Conservation (phyloP, 2,888 invertebrate species). For the Troglohyphantes excavatus region DNA sequence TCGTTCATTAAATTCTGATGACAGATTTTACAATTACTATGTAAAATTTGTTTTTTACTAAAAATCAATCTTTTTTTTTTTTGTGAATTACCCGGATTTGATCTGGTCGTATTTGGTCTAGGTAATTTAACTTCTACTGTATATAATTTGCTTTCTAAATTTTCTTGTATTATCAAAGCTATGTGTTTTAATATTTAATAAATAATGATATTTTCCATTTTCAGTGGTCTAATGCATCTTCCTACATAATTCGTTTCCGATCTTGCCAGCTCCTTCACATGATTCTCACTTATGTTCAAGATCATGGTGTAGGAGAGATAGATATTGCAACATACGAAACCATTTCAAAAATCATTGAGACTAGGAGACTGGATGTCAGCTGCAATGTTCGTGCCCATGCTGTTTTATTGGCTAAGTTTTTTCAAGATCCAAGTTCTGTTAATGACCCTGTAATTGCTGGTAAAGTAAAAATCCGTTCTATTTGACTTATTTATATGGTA, state of each 20-base stretch:
- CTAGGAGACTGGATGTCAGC: conserved; percentile 54
- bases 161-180: too few relatives aligned
- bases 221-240: conserved; percentile 53
- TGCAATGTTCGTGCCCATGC: conserved; percentile 61
- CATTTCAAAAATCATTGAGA: conserved; percentile 51
- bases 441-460: conserved; percentile 68
- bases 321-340: conserved; percentile 45
- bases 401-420: conserved; percentile 66
- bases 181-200: too few relatives aligned
- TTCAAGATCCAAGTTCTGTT: conserved; percentile 64
- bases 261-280: conserved; percentile 55
- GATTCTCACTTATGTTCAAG: conserved; percentile 59
- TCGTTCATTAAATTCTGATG: too few relatives aligned
- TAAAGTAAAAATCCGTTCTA: too few relatives aligned
- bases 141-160: too few relatives aligned
- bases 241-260: conserved; percentile 50
- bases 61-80: too few relatives aligned
- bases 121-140: too few relatives aligned
- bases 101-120: too few relatives aligned
- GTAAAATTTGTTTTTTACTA: too few relatives aligned
- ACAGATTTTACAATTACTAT: too few relatives aligned
- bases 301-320: conserved; percentile 61
- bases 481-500: too few relatives aligned
- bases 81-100: too few relatives aligned
- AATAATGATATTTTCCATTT: neutral